Base-by-base conservation (phyloP, 1,140 invertebrate genomes). In the Penaeus chinensis region DNA sequence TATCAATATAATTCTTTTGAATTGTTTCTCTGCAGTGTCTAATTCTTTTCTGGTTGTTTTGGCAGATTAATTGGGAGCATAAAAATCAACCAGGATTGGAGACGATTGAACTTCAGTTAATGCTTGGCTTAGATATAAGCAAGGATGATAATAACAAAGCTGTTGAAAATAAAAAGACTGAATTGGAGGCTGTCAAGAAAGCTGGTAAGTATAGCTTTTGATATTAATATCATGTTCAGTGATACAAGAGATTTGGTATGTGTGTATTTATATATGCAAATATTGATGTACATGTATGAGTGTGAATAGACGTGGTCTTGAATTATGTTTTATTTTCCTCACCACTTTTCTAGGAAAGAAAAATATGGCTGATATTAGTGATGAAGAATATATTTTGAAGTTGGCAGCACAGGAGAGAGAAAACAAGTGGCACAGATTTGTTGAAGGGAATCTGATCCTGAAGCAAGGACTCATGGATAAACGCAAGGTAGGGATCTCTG, bases 391-490 rank as follows among this genome's bases (percentile, higher is more conserved):
- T 83, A 91, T 91, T n/a, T 84, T 91, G 80, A 91, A 92, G 83
- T 92, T 99, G n/a, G 95, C 96, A 91, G 93, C 94, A 71, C 98
- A 99, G 93, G 94, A 94, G 89, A 93, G 93, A 83, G 94, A 94
- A 84, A 97, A 95, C 92, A 95, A 95, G 91, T 99, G 96, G 95
- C 95, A 99, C 91, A 93, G 93, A 77, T 97, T 99, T 92, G 98
- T 98, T 22, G 95, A 97, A 82, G 95, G 95, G 60, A 96, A 99
- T 92, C 93, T 99, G 19, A 99, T 99, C 88, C 91, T 99, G 18
- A 99, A 99, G 92, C 96, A 98, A 92, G 98, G 98, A 0, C 94
- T 98, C 65, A 94, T 99, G 42, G 97, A 98, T 91, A 99, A 99
- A 92, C 94, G 97, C 89, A 99, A 99, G 92, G 94, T 94, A 90